phyloP scores from a whole-genome alignment of 1,140 invertebrate genomes.

The Rhopalosiphum padi region DNA sequence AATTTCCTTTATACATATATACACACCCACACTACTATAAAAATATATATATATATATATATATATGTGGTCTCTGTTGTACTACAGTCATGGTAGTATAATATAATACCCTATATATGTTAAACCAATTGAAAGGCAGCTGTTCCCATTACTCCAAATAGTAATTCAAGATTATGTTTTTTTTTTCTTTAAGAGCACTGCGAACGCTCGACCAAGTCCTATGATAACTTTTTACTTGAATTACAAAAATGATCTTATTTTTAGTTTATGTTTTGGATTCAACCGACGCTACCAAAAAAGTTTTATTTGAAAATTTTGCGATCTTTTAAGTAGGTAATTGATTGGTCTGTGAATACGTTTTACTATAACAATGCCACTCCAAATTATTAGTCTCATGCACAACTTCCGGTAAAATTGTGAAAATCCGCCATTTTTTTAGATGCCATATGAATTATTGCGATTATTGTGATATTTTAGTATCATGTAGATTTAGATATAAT shows the following conservation, averaged over 20 bases:
- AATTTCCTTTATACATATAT: background rate
- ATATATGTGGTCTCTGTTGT: background rate
- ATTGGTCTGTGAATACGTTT: background rate
- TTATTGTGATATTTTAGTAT: too few species aligned
- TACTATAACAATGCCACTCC: background rate
- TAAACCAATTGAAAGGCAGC: too few species aligned
- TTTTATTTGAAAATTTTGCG: background rate
- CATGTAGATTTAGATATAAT: too few species aligned
- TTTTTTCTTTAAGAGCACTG: background rate
- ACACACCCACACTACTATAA: background rate
- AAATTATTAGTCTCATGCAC: background rate
- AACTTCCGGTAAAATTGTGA: background rate
- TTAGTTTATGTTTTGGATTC: background rate
- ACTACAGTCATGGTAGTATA: too few species aligned
- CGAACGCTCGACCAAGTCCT: background rate
- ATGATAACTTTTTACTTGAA: background rate
- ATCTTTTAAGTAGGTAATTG: rapidly evolving
- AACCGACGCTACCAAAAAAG: background rate
- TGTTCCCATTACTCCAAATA: background rate
- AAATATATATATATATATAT: background rate
- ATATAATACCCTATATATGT: background rate
- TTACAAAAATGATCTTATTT: background rate
- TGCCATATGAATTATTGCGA: too few species aligned
- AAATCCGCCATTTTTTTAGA: background rate
- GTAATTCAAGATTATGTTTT: background rate